A percentile compares a stretch with the other conserved stretches of the same genome.
Conservation (phyloP, 2,888 invertebrate genomes). For the Nymphalis polychloros region DNA sequence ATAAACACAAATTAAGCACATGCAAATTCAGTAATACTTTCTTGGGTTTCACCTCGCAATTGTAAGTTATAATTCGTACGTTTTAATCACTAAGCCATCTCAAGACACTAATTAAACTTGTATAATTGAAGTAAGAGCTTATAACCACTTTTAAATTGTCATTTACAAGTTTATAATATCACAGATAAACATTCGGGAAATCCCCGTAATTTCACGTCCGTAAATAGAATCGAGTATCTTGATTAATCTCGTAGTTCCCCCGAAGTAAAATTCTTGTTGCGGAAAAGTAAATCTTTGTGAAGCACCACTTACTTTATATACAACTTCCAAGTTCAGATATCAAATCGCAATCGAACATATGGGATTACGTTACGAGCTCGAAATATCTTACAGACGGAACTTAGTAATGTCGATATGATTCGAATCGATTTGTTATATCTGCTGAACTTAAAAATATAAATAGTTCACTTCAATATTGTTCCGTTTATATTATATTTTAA, state of each 20-base stretch:
- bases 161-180: neutral
- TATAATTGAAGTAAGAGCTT: no score
- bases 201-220: neutral
- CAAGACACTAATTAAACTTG: no score
- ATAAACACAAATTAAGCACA: no score
- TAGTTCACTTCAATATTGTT: no score
- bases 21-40: no score
- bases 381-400: neutral
- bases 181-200: neutral
- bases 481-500: no score
- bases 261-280: slow-evolving; percentile 8
- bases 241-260: slow-evolving; percentile 8
- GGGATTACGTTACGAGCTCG: slow-evolving; percentile 12
- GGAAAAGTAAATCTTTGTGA: slow-evolving; percentile 9
- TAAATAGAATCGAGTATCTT: neutral
- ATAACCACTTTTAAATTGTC: neutral
- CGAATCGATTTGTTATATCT: neutral
- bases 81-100: no score
- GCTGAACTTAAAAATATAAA: neutral
- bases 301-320: neutral
- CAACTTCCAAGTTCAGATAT: slow-evolving; percentile 4
- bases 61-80: no score
- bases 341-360: slow-evolving; percentile 12
- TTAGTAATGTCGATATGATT: neutral
- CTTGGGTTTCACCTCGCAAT: no score